A percentile compares a stretch with the other conserved stretches of the same genome.
Evolutionary conservation across 2,888 invertebrate species (phyloP).

Genomic region (Diploptera punctata): DNA sequence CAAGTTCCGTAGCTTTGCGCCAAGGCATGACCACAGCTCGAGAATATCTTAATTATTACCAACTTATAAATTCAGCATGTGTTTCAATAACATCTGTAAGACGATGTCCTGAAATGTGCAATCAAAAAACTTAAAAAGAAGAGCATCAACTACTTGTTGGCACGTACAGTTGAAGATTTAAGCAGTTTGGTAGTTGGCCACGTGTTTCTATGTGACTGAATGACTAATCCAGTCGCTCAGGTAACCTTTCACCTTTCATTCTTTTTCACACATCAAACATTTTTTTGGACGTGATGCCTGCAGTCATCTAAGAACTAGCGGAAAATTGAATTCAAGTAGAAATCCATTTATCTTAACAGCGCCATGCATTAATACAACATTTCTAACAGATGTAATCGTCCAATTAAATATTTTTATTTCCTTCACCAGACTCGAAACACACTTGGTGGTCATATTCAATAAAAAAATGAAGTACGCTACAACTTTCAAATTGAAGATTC

Average conservation of each 20-base stretch:
- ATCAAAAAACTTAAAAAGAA: too few species aligned
- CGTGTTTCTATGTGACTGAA: neutral
- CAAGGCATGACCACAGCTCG: too few species aligned
- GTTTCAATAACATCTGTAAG: too few species aligned
- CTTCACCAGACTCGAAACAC: neutral
- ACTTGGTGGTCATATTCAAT: conserved; percentile 1
- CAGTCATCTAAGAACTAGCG: neutral
- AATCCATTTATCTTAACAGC: conserved; percentile 27
- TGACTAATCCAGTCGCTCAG: neutral
- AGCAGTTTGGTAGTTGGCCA: too few species aligned
- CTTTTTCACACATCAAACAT: neutral
- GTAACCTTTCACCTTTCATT: conserved; percentile 8
- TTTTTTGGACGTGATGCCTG: neutral
- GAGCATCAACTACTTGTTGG: too few species aligned
- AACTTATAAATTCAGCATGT: too few species aligned
- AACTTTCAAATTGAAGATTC: neutral
- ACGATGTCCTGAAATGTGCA: too few species aligned
- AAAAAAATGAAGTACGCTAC: neutral
- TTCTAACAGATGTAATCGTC: conserved; percentile 23
- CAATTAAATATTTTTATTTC: conserved; percentile 14
- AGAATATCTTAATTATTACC: too few species aligned
- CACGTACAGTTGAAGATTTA: too few species aligned
- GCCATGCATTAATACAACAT: conserved; percentile 15
- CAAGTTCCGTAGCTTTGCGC: too few species aligned
- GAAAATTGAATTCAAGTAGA: conserved; percentile 26